Evolutionary conservation across 2,888 invertebrate genomes (phyloP), one percentile per base, ranked within the genome.

Genomic region (Apocheima hispidaria): DNA sequence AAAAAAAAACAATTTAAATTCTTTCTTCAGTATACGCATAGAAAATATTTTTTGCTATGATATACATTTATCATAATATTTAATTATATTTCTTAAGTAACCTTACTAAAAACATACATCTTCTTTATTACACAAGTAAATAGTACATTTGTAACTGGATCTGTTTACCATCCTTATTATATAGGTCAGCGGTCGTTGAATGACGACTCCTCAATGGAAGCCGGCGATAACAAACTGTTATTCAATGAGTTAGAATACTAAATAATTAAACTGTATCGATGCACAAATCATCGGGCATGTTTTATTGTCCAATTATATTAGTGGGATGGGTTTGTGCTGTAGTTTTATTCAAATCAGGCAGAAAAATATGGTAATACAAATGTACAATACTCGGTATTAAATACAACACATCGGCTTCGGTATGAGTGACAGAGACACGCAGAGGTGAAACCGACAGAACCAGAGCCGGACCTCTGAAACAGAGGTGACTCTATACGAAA

Each of bases 211-310:
- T 82, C 80, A 83, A 83, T 84, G 82, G 61, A 67, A 65, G 36
- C 59, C 66, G 72, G 66, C 69, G 67, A 70, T 73, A 75, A 60
- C 70, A 75, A 72, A 72, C 69, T 81, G 81, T 80, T 85, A 88
- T 88, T 90, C 87, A 89, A 90, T 90, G 84, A 89, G 72, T 79
- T 73, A 69, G 72, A 77, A 81, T 84, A 84, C 84, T 87, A 87
- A 89, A 88, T 88, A 87, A 81, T 65, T 64, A 79, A 68, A 51
- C 51, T 71, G 74, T 84, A 84, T 84, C 83, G 69, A 77, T 75
- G 77, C 84, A 84, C 85, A 86, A 87, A 86, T 88, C 83, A 84
- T 79, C 74, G 73, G 67, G 65, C 69, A 73, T 76, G 76, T 80
- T 85, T 84, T 84, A 84, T 83, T 80, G 81, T 80, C 82, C 86